Percentiles rank a stretch among this genome's conserved stretches.
Conservation (phyloP, 2,888 invertebrate genomes). For the Drosophila paramelanica region DNA sequence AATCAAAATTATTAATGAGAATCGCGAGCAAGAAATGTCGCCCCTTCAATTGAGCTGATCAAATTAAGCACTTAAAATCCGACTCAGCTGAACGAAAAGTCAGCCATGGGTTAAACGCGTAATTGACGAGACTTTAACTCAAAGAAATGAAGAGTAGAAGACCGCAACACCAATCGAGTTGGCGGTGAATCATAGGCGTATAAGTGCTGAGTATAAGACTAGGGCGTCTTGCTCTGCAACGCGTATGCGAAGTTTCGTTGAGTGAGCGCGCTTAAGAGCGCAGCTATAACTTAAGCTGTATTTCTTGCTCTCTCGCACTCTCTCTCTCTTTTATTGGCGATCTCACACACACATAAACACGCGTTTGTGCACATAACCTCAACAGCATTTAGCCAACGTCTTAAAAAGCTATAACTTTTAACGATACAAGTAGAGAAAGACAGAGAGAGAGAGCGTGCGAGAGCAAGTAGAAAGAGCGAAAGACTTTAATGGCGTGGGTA, state of each 20-base stretch:
- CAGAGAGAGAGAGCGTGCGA: not conserved
- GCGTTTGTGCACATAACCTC: constrained; percentile 58
- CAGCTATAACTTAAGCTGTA: not conserved
- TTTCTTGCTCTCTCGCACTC: not conserved
- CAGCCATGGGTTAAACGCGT: constrained; percentile 66
- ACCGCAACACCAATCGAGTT: not conserved
- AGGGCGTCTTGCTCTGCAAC: constrained; percentile 7
- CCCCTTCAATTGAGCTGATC: constrained; percentile 62
- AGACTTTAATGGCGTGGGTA: not conserved
- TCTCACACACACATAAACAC: constrained; percentile 20
- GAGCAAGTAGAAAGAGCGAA: not conserved
- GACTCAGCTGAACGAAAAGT: constrained; percentile 36
- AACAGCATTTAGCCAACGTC: constrained; percentile 33
- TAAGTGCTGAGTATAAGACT: constrained; percentile 17
- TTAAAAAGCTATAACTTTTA: constrained; percentile 11
- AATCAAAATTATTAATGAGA: constrained; percentile 36
- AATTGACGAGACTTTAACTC: constrained; percentile 44
- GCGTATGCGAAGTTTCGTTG: constrained; percentile 19
- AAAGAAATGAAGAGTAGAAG: constrained; percentile 9
- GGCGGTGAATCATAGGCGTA: constrained; percentile 21
- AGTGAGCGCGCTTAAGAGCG: constrained; percentile 18
- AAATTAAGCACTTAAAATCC: constrained; percentile 66
- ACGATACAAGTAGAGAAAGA: not conserved
- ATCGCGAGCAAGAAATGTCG: constrained; percentile 23
- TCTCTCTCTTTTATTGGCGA: constrained; percentile 12